Conservation (phyloP, 2,113 vertebrate genomes). For the Oreocharis arfaki region DNA sequence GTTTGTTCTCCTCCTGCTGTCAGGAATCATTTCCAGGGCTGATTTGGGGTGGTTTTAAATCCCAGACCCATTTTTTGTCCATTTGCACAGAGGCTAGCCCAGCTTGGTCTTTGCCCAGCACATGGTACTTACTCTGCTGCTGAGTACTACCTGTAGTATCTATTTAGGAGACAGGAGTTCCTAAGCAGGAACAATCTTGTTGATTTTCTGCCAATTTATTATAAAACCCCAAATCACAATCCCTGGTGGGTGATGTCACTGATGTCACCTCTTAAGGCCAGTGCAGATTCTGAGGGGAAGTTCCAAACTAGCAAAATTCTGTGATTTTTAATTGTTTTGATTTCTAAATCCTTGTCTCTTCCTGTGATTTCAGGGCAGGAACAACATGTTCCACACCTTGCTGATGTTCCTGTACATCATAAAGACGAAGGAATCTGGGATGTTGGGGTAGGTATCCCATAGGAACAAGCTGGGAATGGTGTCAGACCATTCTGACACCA, state of each 20-base stretch:
- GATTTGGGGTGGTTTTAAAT: fast-evolving
- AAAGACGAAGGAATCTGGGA: constrained; percentile 94
- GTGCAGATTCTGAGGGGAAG: fast-evolving
- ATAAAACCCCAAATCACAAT: background rate
- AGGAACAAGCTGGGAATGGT: background rate
- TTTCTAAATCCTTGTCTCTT: background rate
- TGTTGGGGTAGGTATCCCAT: constrained; percentile 86
- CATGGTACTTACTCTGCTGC: fast-evolving
- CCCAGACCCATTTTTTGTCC: background rate
- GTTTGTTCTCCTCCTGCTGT: fast-evolving
- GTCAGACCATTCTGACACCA: background rate
- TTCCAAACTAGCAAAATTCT: background rate
- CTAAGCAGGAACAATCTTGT: background rate
- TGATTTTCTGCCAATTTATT: background rate
- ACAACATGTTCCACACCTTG: constrained; percentile 95
- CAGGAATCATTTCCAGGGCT: background rate
- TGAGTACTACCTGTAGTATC: background rate
- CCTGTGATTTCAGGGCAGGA: constrained; percentile 82
- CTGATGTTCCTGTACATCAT: constrained; percentile 97
- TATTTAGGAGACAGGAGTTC: fast-evolving
- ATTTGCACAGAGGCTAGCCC: fast-evolving
- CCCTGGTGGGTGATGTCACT: background rate
- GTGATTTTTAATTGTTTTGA: background rate
- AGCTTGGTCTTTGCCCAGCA: background rate
- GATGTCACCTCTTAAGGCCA: fast-evolving